A percentile compares a stretch with the other conserved stretches of the same genome.
Conservation (phyloP, 2,797 vertebrate species). For the Falco cherrug region DNA sequence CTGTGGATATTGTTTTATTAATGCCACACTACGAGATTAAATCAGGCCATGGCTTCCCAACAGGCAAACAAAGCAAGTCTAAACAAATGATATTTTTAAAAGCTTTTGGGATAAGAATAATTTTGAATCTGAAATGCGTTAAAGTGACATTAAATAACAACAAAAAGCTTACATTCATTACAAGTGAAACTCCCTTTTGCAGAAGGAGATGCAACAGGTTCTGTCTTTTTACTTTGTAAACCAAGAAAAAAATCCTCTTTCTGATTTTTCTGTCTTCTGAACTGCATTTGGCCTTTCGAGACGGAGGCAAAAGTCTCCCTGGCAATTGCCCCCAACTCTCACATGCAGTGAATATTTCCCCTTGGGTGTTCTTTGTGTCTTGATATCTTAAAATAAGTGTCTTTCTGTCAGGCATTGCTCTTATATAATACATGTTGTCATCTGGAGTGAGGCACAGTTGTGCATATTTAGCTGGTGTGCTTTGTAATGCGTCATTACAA, state of each 20-base stretch:
- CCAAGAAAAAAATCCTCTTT: neutral
- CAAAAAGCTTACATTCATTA: neutral
- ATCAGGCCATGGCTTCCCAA: slow-evolving; percentile 50
- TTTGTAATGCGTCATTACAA: slow-evolving; percentile 74
- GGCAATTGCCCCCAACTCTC: neutral
- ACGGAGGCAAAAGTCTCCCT: neutral
- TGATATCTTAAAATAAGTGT: slow-evolving; percentile 60
- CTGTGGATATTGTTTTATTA: slow-evolving; percentile 61
- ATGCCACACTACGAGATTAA: slow-evolving; percentile 28
- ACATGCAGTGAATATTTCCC: neutral
- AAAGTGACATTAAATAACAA: slow-evolving; percentile 34
- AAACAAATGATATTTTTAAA: slow-evolving; percentile 54
- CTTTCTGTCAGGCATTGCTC: slow-evolving; percentile 52
- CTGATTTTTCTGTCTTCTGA: neutral
- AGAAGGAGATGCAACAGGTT: neutral
- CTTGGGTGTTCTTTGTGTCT: neutral
- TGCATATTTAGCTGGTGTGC: slow-evolving; percentile 72
- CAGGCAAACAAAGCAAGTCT: slow-evolving; percentile 31
- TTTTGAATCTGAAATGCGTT: slow-evolving; percentile 45
- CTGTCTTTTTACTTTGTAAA: neutral
- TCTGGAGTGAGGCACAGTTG: slow-evolving; percentile 71
- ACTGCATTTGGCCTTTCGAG: neutral
- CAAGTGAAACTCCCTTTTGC: slow-evolving; percentile 4
- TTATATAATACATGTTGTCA: slow-evolving; percentile 73
- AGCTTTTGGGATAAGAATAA: slow-evolving; percentile 53